A percentile compares a stretch with the other conserved stretches of the same genome.
Conservation (phyloP, 2,888 invertebrate species). For the Galerucella nymphaeae region DNA sequence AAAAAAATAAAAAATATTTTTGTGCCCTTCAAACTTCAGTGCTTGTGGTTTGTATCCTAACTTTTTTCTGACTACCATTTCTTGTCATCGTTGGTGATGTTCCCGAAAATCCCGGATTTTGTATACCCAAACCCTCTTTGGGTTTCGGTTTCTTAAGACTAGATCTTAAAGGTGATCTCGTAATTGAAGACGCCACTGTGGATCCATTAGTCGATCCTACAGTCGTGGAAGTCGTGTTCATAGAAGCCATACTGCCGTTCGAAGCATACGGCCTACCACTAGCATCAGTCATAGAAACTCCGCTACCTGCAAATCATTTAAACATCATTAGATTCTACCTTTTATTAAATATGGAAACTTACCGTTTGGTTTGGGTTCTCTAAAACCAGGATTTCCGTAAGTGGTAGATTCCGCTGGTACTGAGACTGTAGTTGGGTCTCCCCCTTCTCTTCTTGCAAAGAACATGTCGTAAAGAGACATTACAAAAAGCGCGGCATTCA, state of each 20-base stretch:
- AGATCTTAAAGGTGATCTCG: conserved; percentile 76
- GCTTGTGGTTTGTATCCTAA: conserved; percentile 90
- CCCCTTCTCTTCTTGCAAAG: conserved; percentile 79
- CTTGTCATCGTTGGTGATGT: conserved; percentile 85
- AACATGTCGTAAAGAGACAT: conserved; percentile 84
- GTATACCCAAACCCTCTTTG: conserved; percentile 79
- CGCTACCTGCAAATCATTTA: conserved; percentile 44
- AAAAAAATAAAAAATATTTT: background rate
- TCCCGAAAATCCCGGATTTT: conserved; percentile 86
- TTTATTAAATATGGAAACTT: conserved; percentile 15
- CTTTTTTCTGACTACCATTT: conserved; percentile 90
- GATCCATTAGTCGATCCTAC: conserved; percentile 70
- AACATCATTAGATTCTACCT: background rate
- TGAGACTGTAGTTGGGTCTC: conserved; percentile 79
- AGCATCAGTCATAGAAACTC: conserved; percentile 86
- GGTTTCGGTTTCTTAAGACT: conserved; percentile 80
- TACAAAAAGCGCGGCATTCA: conserved; percentile 81
- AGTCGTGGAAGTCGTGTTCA: conserved; percentile 78
- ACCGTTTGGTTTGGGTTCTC: conserved; percentile 73
- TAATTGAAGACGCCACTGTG: conserved; percentile 66
- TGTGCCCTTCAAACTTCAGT: conserved; percentile 79
- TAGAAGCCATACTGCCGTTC: conserved; percentile 76
- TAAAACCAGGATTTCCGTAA: conserved; percentile 88
- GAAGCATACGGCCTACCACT: conserved; percentile 83
- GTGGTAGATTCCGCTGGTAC: conserved; percentile 75